Base-by-base conservation (phyloP, 2,888 invertebrate species). In the Apotomis turbidana region DNA sequence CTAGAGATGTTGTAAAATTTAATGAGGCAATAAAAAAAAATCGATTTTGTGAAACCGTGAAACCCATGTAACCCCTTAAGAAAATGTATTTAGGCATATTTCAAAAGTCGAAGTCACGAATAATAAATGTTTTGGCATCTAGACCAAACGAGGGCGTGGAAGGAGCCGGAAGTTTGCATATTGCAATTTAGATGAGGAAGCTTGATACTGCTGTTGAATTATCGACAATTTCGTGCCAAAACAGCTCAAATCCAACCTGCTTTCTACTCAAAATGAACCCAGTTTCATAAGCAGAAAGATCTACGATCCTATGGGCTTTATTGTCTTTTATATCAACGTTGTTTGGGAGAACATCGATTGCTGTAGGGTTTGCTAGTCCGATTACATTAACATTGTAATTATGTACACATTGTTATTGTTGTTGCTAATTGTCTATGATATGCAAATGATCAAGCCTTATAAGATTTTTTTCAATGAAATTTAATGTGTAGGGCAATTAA, bases 131-230 rank as follows among this genome's bases (percentile, higher is more conserved):
- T 10, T 38, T 38, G 54, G 15, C 27, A 69, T 62, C 49, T 55
- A 60, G 66, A 66, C 49, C 44, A 59, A 59, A 36, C 13, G 15
- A 78, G 77, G 79, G 81, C 80, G 82, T 81, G 77, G 81, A 85
- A 85, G 87, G 85, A 86, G 87, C 85, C 89, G 91, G 90, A 90
- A 88, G 89, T 87, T 86, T 85, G 86, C 84, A 83, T 84, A 85
- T 87, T 89, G 90, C 90, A 90, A 91, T 91, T 90, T 87, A 90
- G 91, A 92, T 92, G 81, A 78, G 84, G 85, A 84, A 85, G 83
- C 80, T 80, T 80, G 91, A 91, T 91, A 92, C 75, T 74, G 76
- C 76, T 80, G 81, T 85, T 88, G 58, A 68, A 68, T 72, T 68
- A 72, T 41, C 67, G 27, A 62, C n/a, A 38, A 5, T 12, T 27